Evolutionary conservation across 2,888 invertebrate species (phyloP).

Genomic region (Tanypteryx hageni): DNA sequence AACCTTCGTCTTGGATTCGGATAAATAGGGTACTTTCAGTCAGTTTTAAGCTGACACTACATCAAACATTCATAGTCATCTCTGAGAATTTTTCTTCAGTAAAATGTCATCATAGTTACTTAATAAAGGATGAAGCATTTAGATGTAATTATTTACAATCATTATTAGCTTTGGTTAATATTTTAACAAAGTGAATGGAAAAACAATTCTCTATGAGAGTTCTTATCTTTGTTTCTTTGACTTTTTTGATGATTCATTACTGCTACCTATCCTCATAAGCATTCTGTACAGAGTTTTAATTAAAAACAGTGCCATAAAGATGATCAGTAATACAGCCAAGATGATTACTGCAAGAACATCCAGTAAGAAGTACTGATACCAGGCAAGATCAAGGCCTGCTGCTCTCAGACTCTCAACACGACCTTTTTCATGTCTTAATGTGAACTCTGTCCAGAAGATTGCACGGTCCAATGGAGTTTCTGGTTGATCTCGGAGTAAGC

Average conservation of each 20-base stretch:
- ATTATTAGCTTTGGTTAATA: not conserved
- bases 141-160: not conserved
- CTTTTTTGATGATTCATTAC: not conserved
- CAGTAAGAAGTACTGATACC: conserved; percentile 38
- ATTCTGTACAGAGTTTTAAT: not conserved
- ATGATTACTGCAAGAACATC: conserved; percentile 26
- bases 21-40: too few relatives aligned
- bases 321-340: not conserved
- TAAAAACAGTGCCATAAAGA: not conserved
- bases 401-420: conserved; percentile 36
- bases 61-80: not conserved
- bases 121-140: not conserved
- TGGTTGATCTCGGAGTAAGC: conserved; percentile 8
- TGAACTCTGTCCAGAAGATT: conserved; percentile 43
- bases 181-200: not conserved
- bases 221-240: conserved; percentile 19
- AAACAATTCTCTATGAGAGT: not conserved
- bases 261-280: not conserved
- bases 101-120: not conserved
- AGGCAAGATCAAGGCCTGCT: conserved; percentile 22
- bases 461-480: conserved; percentile 40
- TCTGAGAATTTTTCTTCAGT: not conserved
- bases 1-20: too few relatives aligned
- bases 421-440: not conserved
- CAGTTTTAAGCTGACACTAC: not conserved